Percentiles rank a stretch among this genome's conserved stretches.
Evolutionary conservation across 2,888 invertebrate genomes (phyloP).

Genomic region (Unio delphinus): DNA sequence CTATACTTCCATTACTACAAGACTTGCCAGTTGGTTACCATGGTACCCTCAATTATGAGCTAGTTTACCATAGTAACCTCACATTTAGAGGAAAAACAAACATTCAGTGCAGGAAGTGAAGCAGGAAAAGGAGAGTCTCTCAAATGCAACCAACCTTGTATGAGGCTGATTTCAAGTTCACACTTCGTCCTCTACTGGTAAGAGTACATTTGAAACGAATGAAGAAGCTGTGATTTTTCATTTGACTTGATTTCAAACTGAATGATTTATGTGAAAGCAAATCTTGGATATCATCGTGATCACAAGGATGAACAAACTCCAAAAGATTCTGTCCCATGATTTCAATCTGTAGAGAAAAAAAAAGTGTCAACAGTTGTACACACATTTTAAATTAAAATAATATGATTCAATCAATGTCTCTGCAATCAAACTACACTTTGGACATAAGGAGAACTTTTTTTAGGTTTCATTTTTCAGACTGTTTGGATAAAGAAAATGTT

Average conservation of each 20-base stretch:
- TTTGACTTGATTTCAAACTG: conserved; percentile 38
- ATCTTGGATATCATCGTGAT: conserved; percentile 89
- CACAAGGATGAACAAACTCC: conserved; percentile 95
- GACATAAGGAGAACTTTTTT: background rate
- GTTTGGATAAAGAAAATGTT: background rate
- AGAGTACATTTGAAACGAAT: conserved; percentile 93
- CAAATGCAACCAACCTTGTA: conserved; percentile 83
- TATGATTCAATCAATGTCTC: too few species aligned
- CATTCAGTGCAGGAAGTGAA: too few species aligned
- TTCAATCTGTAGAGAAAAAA: conserved; percentile 82
- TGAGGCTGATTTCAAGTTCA: conserved; percentile 94
- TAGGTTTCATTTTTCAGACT: background rate
- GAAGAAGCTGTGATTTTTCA: conserved; percentile 76
- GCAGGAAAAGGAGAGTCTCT: too few species aligned
- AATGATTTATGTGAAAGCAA: conserved; percentile 71
- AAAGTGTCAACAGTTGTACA: too few species aligned
- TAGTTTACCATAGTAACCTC: too few species aligned
- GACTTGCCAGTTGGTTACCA: too few species aligned
- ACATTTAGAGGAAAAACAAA: too few species aligned
- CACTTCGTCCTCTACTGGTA: conserved; percentile 93
- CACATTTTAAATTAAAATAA: background rate
- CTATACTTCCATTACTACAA: too few species aligned
- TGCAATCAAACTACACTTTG: too few species aligned
- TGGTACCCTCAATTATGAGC: too few species aligned
- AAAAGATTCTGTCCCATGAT: conserved; percentile 94